phyloP scores from a whole-genome alignment of 2,888 invertebrate species.

The Acleris laterana region DNA sequence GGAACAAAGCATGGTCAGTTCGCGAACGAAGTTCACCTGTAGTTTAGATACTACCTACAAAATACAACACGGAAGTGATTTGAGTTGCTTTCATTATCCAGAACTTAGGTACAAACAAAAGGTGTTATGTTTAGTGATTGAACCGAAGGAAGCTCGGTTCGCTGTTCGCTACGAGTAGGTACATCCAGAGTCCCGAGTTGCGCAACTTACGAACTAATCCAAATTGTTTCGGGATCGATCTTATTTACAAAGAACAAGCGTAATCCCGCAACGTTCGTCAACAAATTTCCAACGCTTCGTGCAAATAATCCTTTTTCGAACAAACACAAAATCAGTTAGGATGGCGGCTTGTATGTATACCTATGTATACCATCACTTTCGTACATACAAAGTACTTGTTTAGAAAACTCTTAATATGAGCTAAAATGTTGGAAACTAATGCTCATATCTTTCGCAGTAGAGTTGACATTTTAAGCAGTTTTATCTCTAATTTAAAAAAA shows the following conservation, averaged over 20 bases:
- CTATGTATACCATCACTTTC: not conserved
- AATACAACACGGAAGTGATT: too few species aligned
- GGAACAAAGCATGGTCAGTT: too few species aligned
- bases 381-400: not conserved
- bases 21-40: too few species aligned
- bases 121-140: too few species aligned
- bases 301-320: conserved; percentile 30
- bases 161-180: too few species aligned
- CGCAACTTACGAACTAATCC: conserved; percentile 24
- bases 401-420: not conserved
- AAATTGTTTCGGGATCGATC: conserved; percentile 24
- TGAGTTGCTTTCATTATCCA: too few species aligned
- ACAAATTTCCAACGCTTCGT: conserved; percentile 19
- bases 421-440: not conserved
- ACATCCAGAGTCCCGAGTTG: conserved; percentile 1
- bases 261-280: conserved; percentile 18
- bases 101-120: too few species aligned
- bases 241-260: conserved; percentile 27
- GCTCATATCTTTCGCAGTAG: not conserved
- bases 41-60: too few species aligned
- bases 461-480: too few species aligned
- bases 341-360: not conserved
- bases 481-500: too few species aligned
- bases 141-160: too few species aligned
- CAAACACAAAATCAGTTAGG: conserved; percentile 22